A percentile compares a stretch with the other conserved stretches of the same genome.
phyloP scores from a whole-genome alignment of 2,797 vertebrate species.

The Phyllotis vaccarum region DNA sequence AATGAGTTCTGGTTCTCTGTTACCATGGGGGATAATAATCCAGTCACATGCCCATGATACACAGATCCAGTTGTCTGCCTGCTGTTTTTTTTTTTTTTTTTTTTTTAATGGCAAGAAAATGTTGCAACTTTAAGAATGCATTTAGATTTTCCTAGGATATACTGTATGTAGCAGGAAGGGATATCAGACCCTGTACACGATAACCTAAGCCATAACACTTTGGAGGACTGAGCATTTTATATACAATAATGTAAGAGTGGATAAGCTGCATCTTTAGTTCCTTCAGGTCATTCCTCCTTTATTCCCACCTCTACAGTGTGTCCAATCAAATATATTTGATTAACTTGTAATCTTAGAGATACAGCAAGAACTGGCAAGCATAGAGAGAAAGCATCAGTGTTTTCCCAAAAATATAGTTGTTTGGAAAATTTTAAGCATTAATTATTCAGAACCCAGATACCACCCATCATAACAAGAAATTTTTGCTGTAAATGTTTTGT shows the following conservation, averaged over 20 bases:
- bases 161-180: slow-evolving; percentile 13
- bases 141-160: slow-evolving; percentile 57
- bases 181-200: neutral
- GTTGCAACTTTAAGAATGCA: slow-evolving; percentile 48
- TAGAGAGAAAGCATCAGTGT: neutral
- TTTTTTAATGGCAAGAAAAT: slow-evolving; percentile 72
- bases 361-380: slow-evolving; percentile 48
- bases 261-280: slow-evolving; percentile 32
- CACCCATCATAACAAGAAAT: slow-evolving; percentile 61
- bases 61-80: slow-evolving; percentile 41
- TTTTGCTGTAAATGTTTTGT: slow-evolving; percentile 59
- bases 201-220: neutral
- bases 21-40: slow-evolving; percentile 38
- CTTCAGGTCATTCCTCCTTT: neutral
- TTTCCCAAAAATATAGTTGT: slow-evolving; percentile 40
- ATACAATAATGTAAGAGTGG: slow-evolving; percentile 23
- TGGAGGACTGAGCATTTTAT: slow-evolving; percentile 16
- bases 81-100: slow-evolving; percentile 59
- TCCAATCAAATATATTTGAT: neutral
- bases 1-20: slow-evolving; percentile 35
- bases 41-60: slow-evolving; percentile 53
- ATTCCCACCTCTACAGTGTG: neutral
- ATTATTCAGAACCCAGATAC: slow-evolving; percentile 13
- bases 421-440: slow-evolving; percentile 66
- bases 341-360: slow-evolving; percentile 58